Conservation (phyloP, 2,888 invertebrate genomes). For the Eupithecia tripunctaria region DNA sequence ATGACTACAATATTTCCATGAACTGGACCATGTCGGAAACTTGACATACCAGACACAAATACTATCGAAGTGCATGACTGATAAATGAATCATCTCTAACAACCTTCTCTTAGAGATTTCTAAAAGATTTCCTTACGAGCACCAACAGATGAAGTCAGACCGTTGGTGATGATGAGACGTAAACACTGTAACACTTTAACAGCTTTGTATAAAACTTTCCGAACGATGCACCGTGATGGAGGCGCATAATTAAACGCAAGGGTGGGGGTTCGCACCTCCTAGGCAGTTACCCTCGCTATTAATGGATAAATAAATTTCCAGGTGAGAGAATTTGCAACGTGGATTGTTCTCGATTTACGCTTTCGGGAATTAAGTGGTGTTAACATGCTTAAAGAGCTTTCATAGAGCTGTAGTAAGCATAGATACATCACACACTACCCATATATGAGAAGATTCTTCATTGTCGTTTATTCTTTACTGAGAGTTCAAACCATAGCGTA, state of each 20-base stretch:
- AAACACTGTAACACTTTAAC: neutral
- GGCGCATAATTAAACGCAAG: slow-evolving; percentile 3
- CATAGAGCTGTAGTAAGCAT: neutral
- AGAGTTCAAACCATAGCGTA: too few species aligned
- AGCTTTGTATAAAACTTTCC: slow-evolving; percentile 3
- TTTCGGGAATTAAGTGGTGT: slow-evolving; percentile 5
- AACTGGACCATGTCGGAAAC: neutral
- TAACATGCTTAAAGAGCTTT: neutral
- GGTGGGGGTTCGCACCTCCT: neutral
- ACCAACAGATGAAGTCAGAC: neutral
- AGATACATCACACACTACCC: neutral
- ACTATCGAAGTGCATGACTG: too few species aligned
- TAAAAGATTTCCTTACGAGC: neutral
- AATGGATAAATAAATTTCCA: slow-evolving; percentile 30
- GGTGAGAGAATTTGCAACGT: slow-evolving; percentile 27
- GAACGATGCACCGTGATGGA: slow-evolving; percentile 5
- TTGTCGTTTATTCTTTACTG: too few species aligned
- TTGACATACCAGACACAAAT: neutral
- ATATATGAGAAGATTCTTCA: too few species aligned
- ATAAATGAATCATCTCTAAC: too few species aligned
- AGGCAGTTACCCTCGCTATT: slow-evolving; percentile 40
- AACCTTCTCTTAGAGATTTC: neutral
- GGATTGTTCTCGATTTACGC: slow-evolving; percentile 14
- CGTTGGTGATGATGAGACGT: neutral
- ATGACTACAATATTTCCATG: neutral